phyloP scores from a whole-genome alignment of 2,113 vertebrate genomes.

The Paraplagusia blochii region DNA sequence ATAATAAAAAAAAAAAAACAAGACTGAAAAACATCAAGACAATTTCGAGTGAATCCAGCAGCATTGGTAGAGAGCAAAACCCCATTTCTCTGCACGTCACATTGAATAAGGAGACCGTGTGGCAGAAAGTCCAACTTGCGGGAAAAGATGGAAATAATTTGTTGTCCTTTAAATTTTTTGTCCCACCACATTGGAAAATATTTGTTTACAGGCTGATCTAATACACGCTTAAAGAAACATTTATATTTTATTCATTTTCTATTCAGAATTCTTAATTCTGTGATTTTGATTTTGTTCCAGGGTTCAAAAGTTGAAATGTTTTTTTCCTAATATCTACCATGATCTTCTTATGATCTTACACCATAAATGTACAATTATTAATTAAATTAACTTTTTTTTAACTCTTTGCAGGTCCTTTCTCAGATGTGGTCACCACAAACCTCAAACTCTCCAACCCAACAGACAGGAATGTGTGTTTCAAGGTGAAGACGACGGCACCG shows the following conservation, averaged over 20 bases:
- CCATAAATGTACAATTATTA: no score
- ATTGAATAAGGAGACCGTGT: constrained; percentile 19
- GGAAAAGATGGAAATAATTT: constrained; percentile 9
- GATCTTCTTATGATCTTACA: no score
- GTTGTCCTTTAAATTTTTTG: constrained; percentile 7
- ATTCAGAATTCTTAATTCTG: no score
- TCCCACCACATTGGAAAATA: constrained; percentile 5
- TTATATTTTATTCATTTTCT: no score
- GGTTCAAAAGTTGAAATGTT: no score
- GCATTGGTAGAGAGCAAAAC: constrained; percentile 12
- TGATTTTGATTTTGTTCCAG: no score
- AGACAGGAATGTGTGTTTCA: constrained; percentile 96
- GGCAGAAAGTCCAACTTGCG: background rate
- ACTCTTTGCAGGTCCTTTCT: constrained; percentile 88
- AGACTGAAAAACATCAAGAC: constrained; percentile 1
- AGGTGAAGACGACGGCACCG: constrained; percentile 98
- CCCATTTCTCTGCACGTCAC: constrained; percentile 18
- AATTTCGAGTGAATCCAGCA: constrained; percentile 17
- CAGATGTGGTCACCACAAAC: constrained; percentile 95
- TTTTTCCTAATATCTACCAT: no score
- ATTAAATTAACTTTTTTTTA: no score
- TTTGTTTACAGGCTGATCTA: no score
- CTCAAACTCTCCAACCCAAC: constrained; percentile 96
- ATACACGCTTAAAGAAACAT: no score
- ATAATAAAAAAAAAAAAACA: constrained; percentile 19